A percentile compares a stretch with the other conserved stretches of the same genome.
These are phyloP conservation scores for Poecilobothrus nobilitatus DNA, from an alignment of 2,888 invertebrate genomes.

Conservation along the genomic window DNA sequence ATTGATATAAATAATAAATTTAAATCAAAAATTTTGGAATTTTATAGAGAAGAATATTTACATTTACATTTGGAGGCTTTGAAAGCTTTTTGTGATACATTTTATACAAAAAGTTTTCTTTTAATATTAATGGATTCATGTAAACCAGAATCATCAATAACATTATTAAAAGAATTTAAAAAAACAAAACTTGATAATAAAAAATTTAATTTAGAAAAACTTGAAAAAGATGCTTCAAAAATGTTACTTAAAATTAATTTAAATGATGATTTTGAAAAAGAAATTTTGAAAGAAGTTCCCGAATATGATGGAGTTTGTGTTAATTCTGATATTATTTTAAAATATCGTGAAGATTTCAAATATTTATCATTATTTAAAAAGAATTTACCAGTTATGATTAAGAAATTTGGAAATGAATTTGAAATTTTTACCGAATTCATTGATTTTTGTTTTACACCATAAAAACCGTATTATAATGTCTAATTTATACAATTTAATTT, in stretches of 20 bases:
- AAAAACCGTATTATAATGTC: not conserved
- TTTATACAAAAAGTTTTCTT: conserved; percentile 28
- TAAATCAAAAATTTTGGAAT: conserved; percentile 13
- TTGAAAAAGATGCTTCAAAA: conserved; percentile 25
- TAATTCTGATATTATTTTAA: conserved; percentile 24
- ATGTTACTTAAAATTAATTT: conserved; percentile 25
- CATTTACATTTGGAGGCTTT: conserved; percentile 32
- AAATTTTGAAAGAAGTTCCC: conserved; percentile 29
- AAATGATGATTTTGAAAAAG: not conserved
- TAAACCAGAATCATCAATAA: not conserved
- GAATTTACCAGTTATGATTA: conserved; percentile 23
- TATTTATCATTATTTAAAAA: conserved; percentile 26
- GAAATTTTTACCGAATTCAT: conserved; percentile 26
- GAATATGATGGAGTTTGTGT: conserved; percentile 28
- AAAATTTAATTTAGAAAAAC: conserved; percentile 25
- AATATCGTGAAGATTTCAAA: conserved; percentile 31
- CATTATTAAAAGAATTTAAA: conserved; percentile 20
- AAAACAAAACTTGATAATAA: not conserved
- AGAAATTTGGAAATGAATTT: conserved; percentile 21
- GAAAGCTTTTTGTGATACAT: conserved; percentile 32
- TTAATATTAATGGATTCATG: conserved; percentile 8
- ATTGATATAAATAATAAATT: conserved; percentile 23
- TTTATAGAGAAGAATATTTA: conserved; percentile 34
- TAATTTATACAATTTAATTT: too few relatives aligned
- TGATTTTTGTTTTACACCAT: conserved; percentile 18